Base-by-base conservation (phyloP, 2,797 vertebrate genomes). In the Sebastes diaconus region DNA sequence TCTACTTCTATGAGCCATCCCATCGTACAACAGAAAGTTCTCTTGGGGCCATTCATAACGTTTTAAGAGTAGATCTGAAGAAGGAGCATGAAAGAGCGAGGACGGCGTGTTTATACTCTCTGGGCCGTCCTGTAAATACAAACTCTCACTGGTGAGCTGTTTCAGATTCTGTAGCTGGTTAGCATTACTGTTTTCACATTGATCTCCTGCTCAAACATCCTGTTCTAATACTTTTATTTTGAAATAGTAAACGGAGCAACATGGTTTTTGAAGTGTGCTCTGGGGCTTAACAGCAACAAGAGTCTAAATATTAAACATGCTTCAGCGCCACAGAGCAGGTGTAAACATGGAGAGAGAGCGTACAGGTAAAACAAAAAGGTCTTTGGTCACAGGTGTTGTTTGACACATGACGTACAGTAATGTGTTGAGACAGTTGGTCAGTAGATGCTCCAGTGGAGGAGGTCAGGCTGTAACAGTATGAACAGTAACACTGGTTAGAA, bases 401-500 rank as follows among this genome's bases (percentile, higher is more conserved):
- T 32, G 67, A 42, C 81, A 60, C 72, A 67, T 46, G 54, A 55
- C 16, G 61, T 75, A 89, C 81, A 88, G 86, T 85, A 84, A 84
- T 29, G 58, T 72, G 27, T 77, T 81, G 42, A 39, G 63, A 68
- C 64, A 57, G 75, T 46, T 16, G 65, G 58, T 67, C 68, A 68
- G 64, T 71, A 58, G 34, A 73, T 12, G 60, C 3, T 77, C 80
- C 70, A 81, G 81, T 79, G 60, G 67, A 72, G 18, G 66, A 77
- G 75, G 79, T 86, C 71, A 32, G 66, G 69, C 32, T 60, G 77
- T 50, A 69, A 71, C 75, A 69, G 78, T 30, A 39, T 30, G 66
- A 75, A 83, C 86, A 88, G 79, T 85, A 89, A 84, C 81, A 81
- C 75, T 80, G 84, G 63, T 73, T 52, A 59, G 5, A 75, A 30